Evolutionary conservation across 2,113 vertebrate species (phyloP), one percentile per base, ranked within the genome.

Genomic region (Plestiodon gilberti): DNA sequence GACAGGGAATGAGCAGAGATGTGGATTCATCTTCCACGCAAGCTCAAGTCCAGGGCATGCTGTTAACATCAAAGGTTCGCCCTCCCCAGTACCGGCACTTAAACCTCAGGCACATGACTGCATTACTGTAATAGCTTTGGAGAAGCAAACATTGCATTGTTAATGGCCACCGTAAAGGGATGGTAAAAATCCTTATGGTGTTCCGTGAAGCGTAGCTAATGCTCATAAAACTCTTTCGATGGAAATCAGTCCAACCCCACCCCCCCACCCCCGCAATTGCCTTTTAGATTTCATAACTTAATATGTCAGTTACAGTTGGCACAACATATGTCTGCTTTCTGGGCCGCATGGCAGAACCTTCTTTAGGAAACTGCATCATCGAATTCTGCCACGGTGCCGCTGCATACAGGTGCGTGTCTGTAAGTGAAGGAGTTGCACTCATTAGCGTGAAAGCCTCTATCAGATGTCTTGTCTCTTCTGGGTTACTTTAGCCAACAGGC

Each of bases 21-120:
- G 64, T 67, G 64, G 28, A 6, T 62, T 38, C 22, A 30, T 15
- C 70, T 62, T 62, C 82, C 5, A n/a, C 40, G 33, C 33, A 48
- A 38, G 3, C 22, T 18, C n/a, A 2, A 30, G 87, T 82, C 15
- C n/a, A 28, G 28, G 61, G 61, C 33, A 33, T 77, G 61, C 6
- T 83, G 67, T 70, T 81, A 55, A 73, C 85, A 82, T 1, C 17
- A 69, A 78, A 89, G 82, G 22, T 69, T 20, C 28, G 61, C n/a
- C 82, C 82, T 79, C 33, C 15, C 14, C 6, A 0, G 6, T n/a
- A n/a, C 0, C 6, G 73, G 22, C 10, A 59, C 6, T 55, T 83
- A 80, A 35, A n/a, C 43, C 3, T 5, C 23, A 48, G 28, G n/a
- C 10, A 1, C 74, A 20, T 74, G 35, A 40, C 2, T 71, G n/a